Conservation (phyloP, 2,888 invertebrate species). For the Crepidodera aurea region DNA sequence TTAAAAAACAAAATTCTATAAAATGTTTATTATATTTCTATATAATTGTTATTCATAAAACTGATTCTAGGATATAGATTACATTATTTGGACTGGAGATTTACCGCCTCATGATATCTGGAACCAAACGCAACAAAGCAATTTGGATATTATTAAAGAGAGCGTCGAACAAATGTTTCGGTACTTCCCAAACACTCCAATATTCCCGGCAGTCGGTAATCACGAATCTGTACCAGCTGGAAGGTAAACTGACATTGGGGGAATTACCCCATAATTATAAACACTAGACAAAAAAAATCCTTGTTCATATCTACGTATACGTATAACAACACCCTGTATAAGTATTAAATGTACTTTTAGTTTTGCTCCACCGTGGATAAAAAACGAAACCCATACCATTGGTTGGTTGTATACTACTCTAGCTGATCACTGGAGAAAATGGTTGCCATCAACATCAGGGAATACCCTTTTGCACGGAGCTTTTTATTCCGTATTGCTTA, state of each 20-base stretch:
- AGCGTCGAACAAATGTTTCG: conserved; percentile 83
- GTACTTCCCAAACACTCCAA: conserved; percentile 88
- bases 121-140: conserved; percentile 89
- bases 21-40: too few species aligned
- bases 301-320: not conserved
- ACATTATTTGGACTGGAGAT: conserved; percentile 96
- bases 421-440: conserved; percentile 87
- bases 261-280: too few species aligned
- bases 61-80: conserved; percentile 88
- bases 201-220: conserved; percentile 94
- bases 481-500: conserved; percentile 89
- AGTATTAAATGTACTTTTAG: too few species aligned
- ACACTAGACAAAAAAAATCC: too few species aligned
- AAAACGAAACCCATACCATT: conserved; percentile 80
- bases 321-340: not conserved
- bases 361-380: conserved; percentile 87
- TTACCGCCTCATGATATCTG: conserved; percentile 94
- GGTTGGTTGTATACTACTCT: conserved; percentile 91
- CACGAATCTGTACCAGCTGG: conserved; percentile 97
- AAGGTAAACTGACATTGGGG: conserved; percentile 69
- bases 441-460: conserved; percentile 84
- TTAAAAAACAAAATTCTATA: conserved; percentile 1
- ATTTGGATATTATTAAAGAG: conserved; percentile 81
- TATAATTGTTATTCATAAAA: too few species aligned
- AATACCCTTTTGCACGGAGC: conserved; percentile 85